Percentiles rank a stretch among this genome's conserved stretches.
Evolutionary conservation across 1,140 invertebrate genomes (phyloP).

Genomic region (Drosophila santomea): DNA sequence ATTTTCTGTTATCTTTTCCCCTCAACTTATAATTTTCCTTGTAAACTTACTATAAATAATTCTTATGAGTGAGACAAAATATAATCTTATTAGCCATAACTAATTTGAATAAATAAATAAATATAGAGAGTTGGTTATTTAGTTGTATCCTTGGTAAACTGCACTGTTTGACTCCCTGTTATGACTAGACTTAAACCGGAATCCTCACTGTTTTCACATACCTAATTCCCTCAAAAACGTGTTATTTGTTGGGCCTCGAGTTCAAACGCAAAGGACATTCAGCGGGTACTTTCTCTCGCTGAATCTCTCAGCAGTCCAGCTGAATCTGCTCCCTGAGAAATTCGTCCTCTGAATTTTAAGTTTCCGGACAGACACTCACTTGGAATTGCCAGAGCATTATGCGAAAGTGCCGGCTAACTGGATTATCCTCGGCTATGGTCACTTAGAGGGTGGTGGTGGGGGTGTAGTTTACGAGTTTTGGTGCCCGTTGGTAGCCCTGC

Average conservation of each 20-base stretch:
- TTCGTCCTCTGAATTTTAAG: slow-evolving; percentile 17
- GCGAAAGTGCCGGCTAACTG: slow-evolving; percentile 63
- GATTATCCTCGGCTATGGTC: slow-evolving; percentile 51
- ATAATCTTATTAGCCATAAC: too few relatives aligned
- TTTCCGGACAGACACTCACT: slow-evolving; percentile 2
- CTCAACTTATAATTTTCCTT: too few relatives aligned
- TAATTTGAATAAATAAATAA: too few relatives aligned
- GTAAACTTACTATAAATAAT: too few relatives aligned
- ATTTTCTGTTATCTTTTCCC: too few relatives aligned
- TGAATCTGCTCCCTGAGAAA: slow-evolving; percentile 57
- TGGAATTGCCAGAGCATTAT: slow-evolving; percentile 56
- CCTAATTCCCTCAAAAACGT: not conserved
- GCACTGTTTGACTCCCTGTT: too few relatives aligned
- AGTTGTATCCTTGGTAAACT: too few relatives aligned
- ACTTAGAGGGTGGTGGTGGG: slow-evolving; percentile 1
- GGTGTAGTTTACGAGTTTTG: too few relatives aligned
- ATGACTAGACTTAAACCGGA: too few relatives aligned
- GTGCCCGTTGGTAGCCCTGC: not conserved
- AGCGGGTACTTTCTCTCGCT: slow-evolving; percentile 22
- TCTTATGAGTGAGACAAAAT: too few relatives aligned
- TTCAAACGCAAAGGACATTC: not conserved
- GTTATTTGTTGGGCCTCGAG: not conserved
- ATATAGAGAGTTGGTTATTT: too few relatives aligned
- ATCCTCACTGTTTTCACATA: too few relatives aligned
- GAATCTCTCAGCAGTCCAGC: slow-evolving; percentile 4